These are phyloP conservation scores for Paracanthobrama guichenoti DNA, from an alignment of 2,113 vertebrate species.

Conservation along the genomic window DNA sequence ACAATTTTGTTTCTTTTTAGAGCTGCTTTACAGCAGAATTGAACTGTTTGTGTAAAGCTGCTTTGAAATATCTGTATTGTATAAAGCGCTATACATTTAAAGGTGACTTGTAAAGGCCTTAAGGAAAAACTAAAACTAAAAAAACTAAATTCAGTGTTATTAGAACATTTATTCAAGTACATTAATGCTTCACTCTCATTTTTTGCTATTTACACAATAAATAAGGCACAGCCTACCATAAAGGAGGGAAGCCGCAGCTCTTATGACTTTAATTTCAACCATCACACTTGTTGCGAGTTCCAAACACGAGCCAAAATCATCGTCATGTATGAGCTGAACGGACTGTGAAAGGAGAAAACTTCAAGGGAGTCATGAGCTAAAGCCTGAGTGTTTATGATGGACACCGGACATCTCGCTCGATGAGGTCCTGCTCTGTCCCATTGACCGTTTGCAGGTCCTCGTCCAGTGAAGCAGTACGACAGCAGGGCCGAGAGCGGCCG, in stretches of 20 bases:
- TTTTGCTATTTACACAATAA: conserved; percentile 80
- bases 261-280: not conserved
- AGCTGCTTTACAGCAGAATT: too few species aligned
- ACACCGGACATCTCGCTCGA: not conserved
- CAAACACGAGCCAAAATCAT: not conserved
- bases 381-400: not conserved
- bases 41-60: too few species aligned
- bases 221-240: conserved; percentile 85
- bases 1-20: too few species aligned
- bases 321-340: not conserved
- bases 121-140: not conserved
- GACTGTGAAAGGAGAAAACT: not conserved
- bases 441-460: not conserved
- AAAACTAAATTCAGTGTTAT: not conserved
- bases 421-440: not conserved
- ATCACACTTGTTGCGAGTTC: not conserved
- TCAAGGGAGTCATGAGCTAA: not conserved
- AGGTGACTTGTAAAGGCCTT: not conserved
- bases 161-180: conserved; percentile 36
- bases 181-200: conserved; percentile 68
- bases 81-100: too few species aligned
- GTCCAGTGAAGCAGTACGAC: not conserved
- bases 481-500: not conserved
- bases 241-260: conserved; percentile 57
- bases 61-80: too few species aligned